These are phyloP conservation scores for Paramormyrops hopkinsi DNA, from an alignment of 2,797 vertebrate species.

Conservation along the genomic window DNA sequence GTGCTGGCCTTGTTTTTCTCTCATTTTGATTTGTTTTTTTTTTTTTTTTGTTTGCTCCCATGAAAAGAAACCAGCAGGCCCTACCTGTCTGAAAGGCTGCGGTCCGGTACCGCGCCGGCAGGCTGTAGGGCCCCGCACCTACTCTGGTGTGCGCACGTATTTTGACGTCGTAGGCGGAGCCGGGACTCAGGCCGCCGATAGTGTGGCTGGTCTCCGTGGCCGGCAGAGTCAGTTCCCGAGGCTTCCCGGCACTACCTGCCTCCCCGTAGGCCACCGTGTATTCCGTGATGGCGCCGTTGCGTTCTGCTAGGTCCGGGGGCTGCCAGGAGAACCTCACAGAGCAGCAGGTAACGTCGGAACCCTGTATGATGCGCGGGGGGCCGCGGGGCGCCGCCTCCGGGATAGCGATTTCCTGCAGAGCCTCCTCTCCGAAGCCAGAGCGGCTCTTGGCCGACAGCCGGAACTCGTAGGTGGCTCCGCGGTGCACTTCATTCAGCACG, in stretches of 20 bases:
- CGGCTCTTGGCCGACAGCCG: constrained; percentile 83
- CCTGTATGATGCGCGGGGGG: constrained; percentile 81
- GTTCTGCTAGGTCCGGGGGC: constrained; percentile 85
- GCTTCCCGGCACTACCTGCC: constrained; percentile 58
- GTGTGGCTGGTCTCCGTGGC: constrained; percentile 76
- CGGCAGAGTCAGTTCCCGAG: constrained; percentile 75
- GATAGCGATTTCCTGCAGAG: constrained; percentile 66
- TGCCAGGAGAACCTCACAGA: constrained; percentile 88
- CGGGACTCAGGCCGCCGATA: constrained; percentile 87
- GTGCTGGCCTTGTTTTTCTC: constrained; percentile 30
- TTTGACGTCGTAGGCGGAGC: constrained; percentile 91
- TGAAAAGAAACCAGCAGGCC: constrained; percentile 71
- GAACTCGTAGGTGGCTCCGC: constrained; percentile 89
- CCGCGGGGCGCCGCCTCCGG: constrained; percentile 83
- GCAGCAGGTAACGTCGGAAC: constrained; percentile 76
- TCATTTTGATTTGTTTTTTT: constrained; percentile 40
- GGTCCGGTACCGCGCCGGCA: constrained; percentile 91
- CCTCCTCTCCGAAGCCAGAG: constrained; percentile 87
- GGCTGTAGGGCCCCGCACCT: constrained; percentile 97
- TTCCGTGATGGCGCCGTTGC: constrained; percentile 82
- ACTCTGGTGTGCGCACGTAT: constrained; percentile 96
- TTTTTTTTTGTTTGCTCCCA: constrained; percentile 39
- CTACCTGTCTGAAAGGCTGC: constrained; percentile 93
- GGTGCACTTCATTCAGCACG: constrained; percentile 70
- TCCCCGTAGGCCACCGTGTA: constrained; percentile 92